Percentiles rank a stretch among this genome's conserved stretches.
Conservation (phyloP, 2,113 vertebrate genomes). For the Megaceryle torquata region DNA sequence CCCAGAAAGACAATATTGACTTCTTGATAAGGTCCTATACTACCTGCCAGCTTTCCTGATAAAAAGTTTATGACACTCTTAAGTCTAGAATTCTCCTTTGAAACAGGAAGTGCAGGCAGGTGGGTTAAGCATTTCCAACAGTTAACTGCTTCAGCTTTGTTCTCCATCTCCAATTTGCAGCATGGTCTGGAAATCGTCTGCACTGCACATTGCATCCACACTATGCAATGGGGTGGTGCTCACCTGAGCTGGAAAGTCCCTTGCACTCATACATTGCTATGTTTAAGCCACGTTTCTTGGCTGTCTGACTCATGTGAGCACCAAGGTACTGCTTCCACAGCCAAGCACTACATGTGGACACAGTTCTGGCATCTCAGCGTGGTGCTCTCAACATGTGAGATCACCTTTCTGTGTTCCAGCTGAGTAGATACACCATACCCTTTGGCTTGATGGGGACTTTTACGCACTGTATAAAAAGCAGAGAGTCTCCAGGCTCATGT, state of each 20-base stretch:
- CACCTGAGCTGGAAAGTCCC: neutral
- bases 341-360: neutral
- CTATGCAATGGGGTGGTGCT: neutral
- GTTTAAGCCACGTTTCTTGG: neutral
- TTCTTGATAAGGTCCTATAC: neutral
- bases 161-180: neutral
- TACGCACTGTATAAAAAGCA: neutral
- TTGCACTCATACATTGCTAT: neutral
- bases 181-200: neutral
- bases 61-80: neutral
- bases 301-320: neutral
- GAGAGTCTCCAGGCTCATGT: neutral
- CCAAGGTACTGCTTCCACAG: neutral
- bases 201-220: fast-evolving
- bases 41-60: neutral
- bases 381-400: neutral
- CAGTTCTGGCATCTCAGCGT: neutral
- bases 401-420: neutral
- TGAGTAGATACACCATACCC: neutral
- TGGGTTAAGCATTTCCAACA: neutral
- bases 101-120: neutral
- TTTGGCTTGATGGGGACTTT: neutral
- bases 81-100: neutral
- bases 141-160: neutral
- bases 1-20: neutral